phyloP scores from a whole-genome alignment of 2,888 invertebrate genomes.

The Empis stercorea region DNA sequence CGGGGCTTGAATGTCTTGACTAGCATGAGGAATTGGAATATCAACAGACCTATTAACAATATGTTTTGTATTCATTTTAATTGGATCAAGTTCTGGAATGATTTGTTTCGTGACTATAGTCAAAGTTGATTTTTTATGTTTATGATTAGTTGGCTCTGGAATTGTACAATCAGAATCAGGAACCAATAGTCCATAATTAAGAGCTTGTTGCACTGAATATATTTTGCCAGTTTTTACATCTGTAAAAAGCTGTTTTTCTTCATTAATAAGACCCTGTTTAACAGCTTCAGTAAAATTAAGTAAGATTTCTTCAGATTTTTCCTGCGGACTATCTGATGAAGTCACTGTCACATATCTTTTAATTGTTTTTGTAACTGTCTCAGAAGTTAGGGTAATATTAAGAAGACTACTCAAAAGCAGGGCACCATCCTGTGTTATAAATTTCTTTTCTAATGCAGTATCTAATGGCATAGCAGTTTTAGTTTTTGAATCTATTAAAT shows the following conservation, averaged over 20 bases:
- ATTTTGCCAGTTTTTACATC: constrained; percentile 61
- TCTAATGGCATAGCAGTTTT: constrained; percentile 66
- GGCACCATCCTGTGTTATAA: constrained; percentile 79
- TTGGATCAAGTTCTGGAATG: constrained; percentile 29
- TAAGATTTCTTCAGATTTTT: constrained; percentile 41
- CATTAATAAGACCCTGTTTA: constrained; percentile 65
- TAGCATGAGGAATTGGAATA: constrained; percentile 24
- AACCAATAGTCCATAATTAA: constrained; percentile 56
- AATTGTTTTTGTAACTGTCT: constrained; percentile 74
- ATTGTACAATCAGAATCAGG: constrained; percentile 43
- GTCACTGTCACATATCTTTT: constrained; percentile 69
- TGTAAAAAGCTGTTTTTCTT: constrained; percentile 58
- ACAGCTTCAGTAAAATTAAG: constrained; percentile 70
- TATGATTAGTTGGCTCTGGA: constrained; percentile 37
- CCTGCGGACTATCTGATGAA: constrained; percentile 43
- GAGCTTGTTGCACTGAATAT: constrained; percentile 63
- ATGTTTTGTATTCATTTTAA: constrained; percentile 27
- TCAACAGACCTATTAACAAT: constrained; percentile 30
- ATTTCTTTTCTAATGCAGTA: constrained; percentile 70
- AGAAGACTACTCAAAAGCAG: constrained; percentile 71
- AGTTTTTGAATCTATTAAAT: constrained; percentile 61
- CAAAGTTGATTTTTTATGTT: constrained; percentile 40
- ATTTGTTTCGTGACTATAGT: constrained; percentile 44
- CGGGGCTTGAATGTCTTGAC: constrained; percentile 38
- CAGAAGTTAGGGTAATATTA: constrained; percentile 77